Percentiles rank a stretch among this genome's conserved stretches.
phyloP scores from a whole-genome alignment of 2,888 invertebrate species.

The Notocelia uddmanniana region DNA sequence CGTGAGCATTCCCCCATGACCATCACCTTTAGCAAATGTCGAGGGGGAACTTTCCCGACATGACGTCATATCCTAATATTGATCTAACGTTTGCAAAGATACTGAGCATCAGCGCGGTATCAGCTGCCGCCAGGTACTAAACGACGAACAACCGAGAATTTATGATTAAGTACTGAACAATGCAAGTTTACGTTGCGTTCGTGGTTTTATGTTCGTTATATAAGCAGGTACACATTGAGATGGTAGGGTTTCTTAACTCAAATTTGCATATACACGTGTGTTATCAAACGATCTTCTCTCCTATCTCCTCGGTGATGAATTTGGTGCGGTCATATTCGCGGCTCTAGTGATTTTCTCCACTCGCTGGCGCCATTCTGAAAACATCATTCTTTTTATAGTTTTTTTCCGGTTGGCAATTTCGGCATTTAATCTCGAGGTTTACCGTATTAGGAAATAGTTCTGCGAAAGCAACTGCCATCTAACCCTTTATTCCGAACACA shows the following conservation, averaged over 20 bases:
- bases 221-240: neutral
- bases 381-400: too few relatives aligned
- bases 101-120: conserved; percentile 10
- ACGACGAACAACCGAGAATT: neutral
- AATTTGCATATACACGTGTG: neutral
- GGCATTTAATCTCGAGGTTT: too few relatives aligned
- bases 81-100: conserved; percentile 60
- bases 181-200: neutral
- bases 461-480: too few relatives aligned
- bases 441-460: too few relatives aligned
- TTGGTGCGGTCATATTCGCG: too few relatives aligned
- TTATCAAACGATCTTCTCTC: neutral
- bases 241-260: neutral
- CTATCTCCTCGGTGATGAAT: too few relatives aligned
- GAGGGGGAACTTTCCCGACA: conserved; percentile 52
- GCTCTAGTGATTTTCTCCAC: too few relatives aligned
- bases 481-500: too few relatives aligned
- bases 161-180: conserved; percentile 25
- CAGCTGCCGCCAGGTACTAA: conserved; percentile 29
- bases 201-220: neutral
- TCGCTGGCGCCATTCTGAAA: too few relatives aligned
- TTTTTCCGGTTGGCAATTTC: too few relatives aligned
- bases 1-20: conserved; percentile 35
- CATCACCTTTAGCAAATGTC: conserved; percentile 59
- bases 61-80: conserved; percentile 64